These are phyloP conservation scores for Polypedilum vanderplanki DNA, from an alignment of 1,140 invertebrate genomes.

Conservation along the genomic window DNA sequence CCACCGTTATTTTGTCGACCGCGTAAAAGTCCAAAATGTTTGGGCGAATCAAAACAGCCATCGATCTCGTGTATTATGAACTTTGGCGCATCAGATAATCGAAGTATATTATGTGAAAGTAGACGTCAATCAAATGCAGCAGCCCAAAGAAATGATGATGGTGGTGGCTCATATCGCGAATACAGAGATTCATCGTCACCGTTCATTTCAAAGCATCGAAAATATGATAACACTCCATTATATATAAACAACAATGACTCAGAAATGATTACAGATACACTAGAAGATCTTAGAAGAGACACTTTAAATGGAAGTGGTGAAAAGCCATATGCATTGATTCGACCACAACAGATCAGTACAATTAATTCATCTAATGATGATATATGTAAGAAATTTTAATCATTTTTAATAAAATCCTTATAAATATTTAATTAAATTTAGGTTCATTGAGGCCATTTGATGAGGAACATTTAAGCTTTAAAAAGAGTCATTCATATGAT, in stretches of 20 bases:
- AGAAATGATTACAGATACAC: background rate
- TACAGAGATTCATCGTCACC: slow-evolving; percentile 39
- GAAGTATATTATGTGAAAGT: slow-evolving; percentile 34
- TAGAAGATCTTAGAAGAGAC: background rate
- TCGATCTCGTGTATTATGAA: background rate
- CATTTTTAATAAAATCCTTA: slow-evolving; percentile 31
- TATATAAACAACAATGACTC: slow-evolving; percentile 30
- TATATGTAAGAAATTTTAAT: slow-evolving; percentile 10
- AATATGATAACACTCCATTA: slow-evolving; percentile 37
- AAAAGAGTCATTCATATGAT: slow-evolving; percentile 39
- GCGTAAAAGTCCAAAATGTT: slow-evolving; percentile 65
- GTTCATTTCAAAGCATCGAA: slow-evolving; percentile 34
- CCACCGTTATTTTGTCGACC: slow-evolving; percentile 68
- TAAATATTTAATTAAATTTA: slow-evolving; percentile 11
- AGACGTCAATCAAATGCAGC: slow-evolving; percentile 45
- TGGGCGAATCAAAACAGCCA: slow-evolving; percentile 61
- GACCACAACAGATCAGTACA: slow-evolving; percentile 40
- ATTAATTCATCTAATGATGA: slow-evolving; percentile 32
- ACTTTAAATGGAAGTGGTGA: slow-evolving; percentile 32
- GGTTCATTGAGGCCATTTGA: background rate
- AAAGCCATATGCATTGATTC: slow-evolving; percentile 42
- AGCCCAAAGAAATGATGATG: slow-evolving; percentile 44
- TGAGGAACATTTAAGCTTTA: slow-evolving; percentile 30
- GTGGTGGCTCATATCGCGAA: slow-evolving; percentile 42
- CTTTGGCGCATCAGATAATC: slow-evolving; percentile 22